Evolutionary conservation across 2,797 vertebrate species (phyloP), one percentile per base, ranked within the genome.

Genomic region (Hydrophis major): DNA sequence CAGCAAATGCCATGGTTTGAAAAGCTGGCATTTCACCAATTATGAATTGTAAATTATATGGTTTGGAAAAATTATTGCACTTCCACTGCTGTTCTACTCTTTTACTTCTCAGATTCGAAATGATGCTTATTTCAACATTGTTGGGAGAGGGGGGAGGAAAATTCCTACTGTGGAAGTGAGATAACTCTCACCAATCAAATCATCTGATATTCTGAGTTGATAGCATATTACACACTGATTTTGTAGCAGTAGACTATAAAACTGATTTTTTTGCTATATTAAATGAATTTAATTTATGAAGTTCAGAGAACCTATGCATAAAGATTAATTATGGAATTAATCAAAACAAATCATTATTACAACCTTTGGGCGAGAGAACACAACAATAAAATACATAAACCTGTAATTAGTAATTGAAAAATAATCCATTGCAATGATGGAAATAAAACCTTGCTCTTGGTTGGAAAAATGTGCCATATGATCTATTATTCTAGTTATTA

Each of bases 1-100:
- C 66, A 89, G 87, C 66, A 92, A 78, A 69, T 89, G 63, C 27
- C 66, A 89, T 16, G 50, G 22, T 89, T 78, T 22, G 28, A 78
- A 74, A 89, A 78, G 37, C 55, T 60, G 56, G 37, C 56, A 89
- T 92, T 78, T 92, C 66, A 83, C 55, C 83, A 92, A 56, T n/a
- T 42, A 83, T 53, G 89, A 60, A 83, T 78, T 12, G 87, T 53
- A 74, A 10, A 83, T 78, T 56, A 89, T 50, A 60, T 1, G 1
- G 47, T 59, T 11, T 78, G 56, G 28, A 60, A 89, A 55, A 92
- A 59, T 92, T 60, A 32, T 92, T 92, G 16, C 63, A 78, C 37
- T 89, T 78, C 27, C 28, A 63, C 27, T 27, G 37, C 32, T 60
- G 50, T 89, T 32, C 37, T 78, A 12, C 32, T 60, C 87, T 89